phyloP scores from a whole-genome alignment of 2,113 vertebrate species.

The Chrysochloris asiatica region DNA sequence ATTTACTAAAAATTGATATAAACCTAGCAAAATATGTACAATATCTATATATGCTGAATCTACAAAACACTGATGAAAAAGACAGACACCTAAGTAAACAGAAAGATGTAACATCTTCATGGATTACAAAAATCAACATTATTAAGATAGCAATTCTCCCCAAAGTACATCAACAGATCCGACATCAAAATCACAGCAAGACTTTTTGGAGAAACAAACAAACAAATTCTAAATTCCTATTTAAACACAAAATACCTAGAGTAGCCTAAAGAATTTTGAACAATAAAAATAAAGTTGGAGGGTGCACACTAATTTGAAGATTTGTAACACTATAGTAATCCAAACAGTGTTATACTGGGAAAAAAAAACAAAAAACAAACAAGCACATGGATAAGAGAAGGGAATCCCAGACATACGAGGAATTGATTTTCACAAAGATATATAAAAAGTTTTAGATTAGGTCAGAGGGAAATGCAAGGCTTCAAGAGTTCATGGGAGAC shows the following conservation, averaged over 20 bases:
- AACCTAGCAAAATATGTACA: conserved; percentile 1
- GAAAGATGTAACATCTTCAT: not conserved
- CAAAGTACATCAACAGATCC: not conserved
- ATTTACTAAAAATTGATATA: not conserved
- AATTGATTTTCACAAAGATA: not conserved
- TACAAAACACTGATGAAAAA: conserved; percentile 6
- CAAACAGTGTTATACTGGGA: not conserved
- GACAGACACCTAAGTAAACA: conserved; percentile 28
- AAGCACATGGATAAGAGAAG: not conserved
- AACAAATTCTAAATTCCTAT: conserved; percentile 6
- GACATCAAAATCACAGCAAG: conserved; percentile 13
- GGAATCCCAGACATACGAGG: not conserved
- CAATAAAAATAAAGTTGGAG: not conserved
- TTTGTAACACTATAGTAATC: not conserved
- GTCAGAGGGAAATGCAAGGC: conserved; percentile 21
- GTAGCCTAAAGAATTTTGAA: not conserved
- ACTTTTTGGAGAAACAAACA: not conserved
- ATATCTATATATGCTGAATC: not conserved
- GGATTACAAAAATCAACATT: not conserved
- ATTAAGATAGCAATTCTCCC: not conserved
- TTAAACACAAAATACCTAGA: not conserved
- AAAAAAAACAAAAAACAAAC: too few relatives aligned
- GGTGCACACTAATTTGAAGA: not conserved
- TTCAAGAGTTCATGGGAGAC: too few relatives aligned
- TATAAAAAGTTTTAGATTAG: not conserved